phyloP scores from a whole-genome alignment of 1,140 invertebrate genomes.

The Nephila pilipes region DNA sequence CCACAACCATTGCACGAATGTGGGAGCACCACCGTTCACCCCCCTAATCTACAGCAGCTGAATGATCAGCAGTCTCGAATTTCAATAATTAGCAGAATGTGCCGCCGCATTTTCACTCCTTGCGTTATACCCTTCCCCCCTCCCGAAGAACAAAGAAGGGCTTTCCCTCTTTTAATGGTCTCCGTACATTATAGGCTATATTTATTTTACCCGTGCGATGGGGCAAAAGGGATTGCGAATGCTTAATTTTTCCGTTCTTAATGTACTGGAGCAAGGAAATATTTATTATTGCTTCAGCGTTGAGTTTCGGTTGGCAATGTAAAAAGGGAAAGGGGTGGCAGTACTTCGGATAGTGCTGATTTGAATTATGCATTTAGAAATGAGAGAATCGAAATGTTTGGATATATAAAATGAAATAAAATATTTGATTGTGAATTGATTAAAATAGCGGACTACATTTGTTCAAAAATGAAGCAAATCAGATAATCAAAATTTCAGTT shows the following conservation, averaged over 20 bases:
- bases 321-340: no score
- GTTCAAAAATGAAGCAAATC: no score
- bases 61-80: constrained; percentile 56
- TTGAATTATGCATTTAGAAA: no score
- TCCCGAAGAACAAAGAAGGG: not conserved
- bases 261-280: not conserved
- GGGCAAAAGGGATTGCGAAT: not conserved
- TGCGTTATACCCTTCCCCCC: not conserved
- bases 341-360: no score
- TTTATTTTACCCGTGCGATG: constrained; percentile 19
- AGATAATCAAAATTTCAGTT: no score
- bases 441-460: no score
- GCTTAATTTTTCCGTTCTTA: constrained; percentile 24
- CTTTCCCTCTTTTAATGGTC: constrained; percentile 3
- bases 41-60: constrained; percentile 2
- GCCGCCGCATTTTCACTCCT: not conserved
- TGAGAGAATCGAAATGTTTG: no score
- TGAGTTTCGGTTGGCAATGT: no score
- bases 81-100: constrained; percentile 62
- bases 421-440: no score
- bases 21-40: not conserved
- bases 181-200: constrained; percentile 53
- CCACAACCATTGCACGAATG: not conserved
- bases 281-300: not conserved
- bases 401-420: no score